Percentiles rank a stretch among this genome's conserved stretches.
Evolutionary conservation across 2,113 vertebrate genomes (phyloP).

Genomic region (Bambusicola thoracicus): DNA sequence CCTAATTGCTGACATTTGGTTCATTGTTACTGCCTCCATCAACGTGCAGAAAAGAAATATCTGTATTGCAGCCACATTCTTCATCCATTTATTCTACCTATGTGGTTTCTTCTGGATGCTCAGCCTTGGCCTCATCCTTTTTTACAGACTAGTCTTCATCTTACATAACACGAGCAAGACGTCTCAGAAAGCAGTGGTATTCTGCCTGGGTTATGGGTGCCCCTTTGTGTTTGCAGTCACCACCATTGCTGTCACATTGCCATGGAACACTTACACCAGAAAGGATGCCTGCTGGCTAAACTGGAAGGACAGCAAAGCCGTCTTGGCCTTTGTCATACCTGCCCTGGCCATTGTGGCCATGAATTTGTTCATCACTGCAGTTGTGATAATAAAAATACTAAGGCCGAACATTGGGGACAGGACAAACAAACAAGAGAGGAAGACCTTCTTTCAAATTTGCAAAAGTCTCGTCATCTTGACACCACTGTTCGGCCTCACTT

Average conservation of each 20-base stretch:
- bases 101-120: constrained; percentile 96
- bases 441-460: constrained; percentile 72
- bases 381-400: constrained; percentile 89
- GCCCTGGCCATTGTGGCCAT: constrained; percentile 81
- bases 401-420: constrained; percentile 81
- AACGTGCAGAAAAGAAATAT: neutral
- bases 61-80: constrained; percentile 79
- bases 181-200: constrained; percentile 76
- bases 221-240: constrained; percentile 83
- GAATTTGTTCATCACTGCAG: constrained; percentile 82
- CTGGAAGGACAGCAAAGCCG: constrained; percentile 79
- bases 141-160: constrained; percentile 88
- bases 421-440: constrained; percentile 72
- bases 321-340: constrained; percentile 85
- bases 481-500: constrained; percentile 80
- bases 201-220: constrained; percentile 85
- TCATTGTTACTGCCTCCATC: constrained; percentile 72
- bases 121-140: constrained; percentile 86
- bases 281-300: constrained; percentile 83
- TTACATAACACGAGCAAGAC: constrained; percentile 86
- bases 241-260: constrained; percentile 75
- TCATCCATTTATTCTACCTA: constrained; percentile 90
- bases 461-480: constrained; percentile 82
- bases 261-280: constrained; percentile 70
- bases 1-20: constrained; percentile 83